Base-by-base conservation (phyloP, 1,140 invertebrate genomes). In the Tetramorium alpestre region DNA sequence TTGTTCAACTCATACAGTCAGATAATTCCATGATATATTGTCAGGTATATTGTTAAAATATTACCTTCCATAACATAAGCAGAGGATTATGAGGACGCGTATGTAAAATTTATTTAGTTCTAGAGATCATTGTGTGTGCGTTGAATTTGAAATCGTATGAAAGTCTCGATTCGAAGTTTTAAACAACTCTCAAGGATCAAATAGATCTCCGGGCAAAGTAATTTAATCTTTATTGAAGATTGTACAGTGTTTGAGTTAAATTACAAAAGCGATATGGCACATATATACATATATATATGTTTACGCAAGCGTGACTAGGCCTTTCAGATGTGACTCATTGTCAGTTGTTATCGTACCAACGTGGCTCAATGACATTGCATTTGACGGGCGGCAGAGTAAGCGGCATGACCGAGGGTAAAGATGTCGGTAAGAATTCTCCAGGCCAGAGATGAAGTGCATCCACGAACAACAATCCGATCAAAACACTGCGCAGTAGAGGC, bases 301-400 rank as follows among this genome's bases (percentile, higher is more conserved):
- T 67, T 51, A 41, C 13, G 33, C 6, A 41, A 76, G 25, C 16
- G 1, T 44, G n/a, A 51, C 3, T n/a, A 10, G 2, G 6, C 7
- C 41, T 33, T 56, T 54, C 13, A 11, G 0, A 5, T 0, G 3
- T 0, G 2, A 44, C 3, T 33, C 33, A 4, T 33, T 33, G 33
- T 86, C 64, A 89, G 10, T 76, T 86, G 41, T 90, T 92, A 18
- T 95, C 94, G 13, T 86, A 92, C 94, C 94, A 95, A 58, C 90
- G 87, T 6, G 94, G 94, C 86, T 95, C 94, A 33, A 95, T 95
- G 4, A 95, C 81, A 16, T 93, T 94, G n/a, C 94, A 95, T 76
- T 92, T 94, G 0, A 93, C 72, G 1, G 92, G 94, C 16, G 92
- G 91, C 18, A 91, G 78, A 25, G 94, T 92, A 0, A 89, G 67